These are phyloP conservation scores for Halcyon badia DNA, from an alignment of 2,797 vertebrate species.

Conservation along the genomic window DNA sequence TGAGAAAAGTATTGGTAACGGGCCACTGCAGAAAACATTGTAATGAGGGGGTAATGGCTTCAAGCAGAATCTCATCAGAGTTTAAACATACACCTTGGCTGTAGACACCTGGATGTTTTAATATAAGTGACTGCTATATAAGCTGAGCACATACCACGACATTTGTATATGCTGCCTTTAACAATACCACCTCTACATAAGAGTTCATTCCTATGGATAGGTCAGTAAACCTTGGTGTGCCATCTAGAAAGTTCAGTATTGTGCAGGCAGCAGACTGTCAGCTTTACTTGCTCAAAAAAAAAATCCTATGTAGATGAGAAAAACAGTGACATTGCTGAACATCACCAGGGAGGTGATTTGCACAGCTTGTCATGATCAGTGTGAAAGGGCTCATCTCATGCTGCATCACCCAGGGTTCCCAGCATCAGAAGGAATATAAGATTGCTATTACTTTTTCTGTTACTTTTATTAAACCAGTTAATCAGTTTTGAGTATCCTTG, in stretches of 20 bases:
- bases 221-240: background rate
- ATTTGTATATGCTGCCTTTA: background rate
- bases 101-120: background rate
- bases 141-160: background rate
- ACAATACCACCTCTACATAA: background rate
- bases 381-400: background rate
- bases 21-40: background rate
- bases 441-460: background rate
- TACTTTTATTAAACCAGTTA: background rate
- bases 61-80: background rate
- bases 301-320: background rate
- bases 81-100: background rate
- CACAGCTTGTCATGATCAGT: accelerated
- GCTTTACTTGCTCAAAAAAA: background rate
- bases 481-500: background rate
- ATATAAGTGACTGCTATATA: background rate
- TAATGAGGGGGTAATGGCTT: background rate
- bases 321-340: background rate
- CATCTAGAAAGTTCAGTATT: background rate
- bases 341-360: background rate
- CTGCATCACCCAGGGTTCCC: background rate
- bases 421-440: accelerated
- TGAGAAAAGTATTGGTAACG: background rate
- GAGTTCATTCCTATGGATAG: background rate
- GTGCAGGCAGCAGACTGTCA: background rate